These are phyloP conservation scores for Meta bourneti DNA, from an alignment of 2,888 invertebrate species.

Conservation along the genomic window DNA sequence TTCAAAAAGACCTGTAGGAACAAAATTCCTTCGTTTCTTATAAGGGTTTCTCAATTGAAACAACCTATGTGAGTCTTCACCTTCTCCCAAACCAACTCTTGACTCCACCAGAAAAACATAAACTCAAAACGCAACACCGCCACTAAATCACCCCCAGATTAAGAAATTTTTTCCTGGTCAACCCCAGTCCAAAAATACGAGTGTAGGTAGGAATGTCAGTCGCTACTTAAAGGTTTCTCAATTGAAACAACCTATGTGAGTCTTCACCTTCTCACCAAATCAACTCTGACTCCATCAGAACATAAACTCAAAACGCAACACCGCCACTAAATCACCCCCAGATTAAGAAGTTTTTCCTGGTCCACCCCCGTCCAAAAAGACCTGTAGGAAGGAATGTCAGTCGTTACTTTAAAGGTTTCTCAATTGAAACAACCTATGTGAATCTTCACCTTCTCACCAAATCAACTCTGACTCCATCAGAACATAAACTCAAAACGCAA, in stretches of 20 bases:
- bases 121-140: not conserved
- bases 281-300: not conserved
- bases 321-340: slow-evolving; percentile 5
- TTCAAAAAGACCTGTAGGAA: too few species aligned
- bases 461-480: not conserved
- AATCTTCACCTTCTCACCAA: not conserved
- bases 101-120: not conserved
- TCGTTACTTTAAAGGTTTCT: too few species aligned
- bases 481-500: slow-evolving; percentile 9
- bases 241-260: too few species aligned
- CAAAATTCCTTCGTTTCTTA: too few species aligned
- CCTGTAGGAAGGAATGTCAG: too few species aligned
- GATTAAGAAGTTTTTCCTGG: not conserved
- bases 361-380: too few species aligned
- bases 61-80: too few species aligned
- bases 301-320: slow-evolving; percentile 11
- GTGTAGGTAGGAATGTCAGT: too few species aligned
- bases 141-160: slow-evolving; percentile 32
- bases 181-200: too few species aligned
- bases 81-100: not conserved
- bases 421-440: too few species aligned
- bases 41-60: too few species aligned
- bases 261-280: not conserved
- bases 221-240: too few species aligned
- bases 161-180: not conserved